phyloP scores from a whole-genome alignment of 2,113 vertebrate genomes.

The Madoqua kirkii region DNA sequence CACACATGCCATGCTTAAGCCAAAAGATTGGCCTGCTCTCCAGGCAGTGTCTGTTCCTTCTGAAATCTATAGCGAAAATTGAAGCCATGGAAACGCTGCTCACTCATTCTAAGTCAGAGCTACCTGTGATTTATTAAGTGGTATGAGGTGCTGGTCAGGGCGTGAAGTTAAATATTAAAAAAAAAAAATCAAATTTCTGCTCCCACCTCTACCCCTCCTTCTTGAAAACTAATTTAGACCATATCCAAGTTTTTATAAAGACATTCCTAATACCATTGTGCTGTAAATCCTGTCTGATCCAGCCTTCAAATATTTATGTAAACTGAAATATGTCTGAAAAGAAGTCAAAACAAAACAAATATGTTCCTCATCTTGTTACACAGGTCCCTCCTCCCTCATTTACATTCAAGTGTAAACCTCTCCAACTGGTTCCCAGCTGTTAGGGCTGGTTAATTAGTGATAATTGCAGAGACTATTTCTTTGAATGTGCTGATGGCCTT shows the following conservation, averaged over 20 bases:
- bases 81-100: background rate
- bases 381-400: conserved; percentile 57
- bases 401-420: conserved; percentile 53
- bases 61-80: background rate
- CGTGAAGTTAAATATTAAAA: conserved; percentile 4
- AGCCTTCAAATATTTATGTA: conserved; percentile 82
- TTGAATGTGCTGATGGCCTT: conserved; percentile 53
- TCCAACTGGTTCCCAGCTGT: conserved; percentile 59
- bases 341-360: conserved; percentile 78
- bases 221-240: conserved; percentile 70
- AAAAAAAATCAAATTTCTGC: background rate
- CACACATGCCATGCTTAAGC: background rate
- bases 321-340: conserved; percentile 82
- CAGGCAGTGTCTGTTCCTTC: background rate
- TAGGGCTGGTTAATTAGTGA: conserved; percentile 68
- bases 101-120: background rate
- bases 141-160: background rate
- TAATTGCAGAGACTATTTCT: conserved; percentile 65
- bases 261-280: conserved; percentile 79
- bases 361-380: conserved; percentile 58
- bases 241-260: conserved; percentile 76
- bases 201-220: background rate
- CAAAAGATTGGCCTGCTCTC: background rate
- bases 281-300: conserved; percentile 83
- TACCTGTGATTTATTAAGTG: conserved; percentile 54